These are phyloP conservation scores for Platyscapa corneri DNA, from an alignment of 1,140 invertebrate species.

Conservation along the genomic window DNA sequence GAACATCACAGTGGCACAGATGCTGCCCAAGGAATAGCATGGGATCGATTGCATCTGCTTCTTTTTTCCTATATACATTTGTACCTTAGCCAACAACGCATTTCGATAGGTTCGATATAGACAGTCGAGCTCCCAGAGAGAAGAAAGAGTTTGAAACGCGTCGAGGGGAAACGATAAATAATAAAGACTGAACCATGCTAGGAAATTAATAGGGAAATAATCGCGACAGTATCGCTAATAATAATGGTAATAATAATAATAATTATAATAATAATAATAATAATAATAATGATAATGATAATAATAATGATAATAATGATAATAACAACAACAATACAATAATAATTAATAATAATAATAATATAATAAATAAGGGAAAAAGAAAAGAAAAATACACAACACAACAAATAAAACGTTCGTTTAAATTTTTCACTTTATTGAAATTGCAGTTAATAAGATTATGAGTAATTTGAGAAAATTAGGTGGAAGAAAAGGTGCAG, in stretches of 20 bases:
- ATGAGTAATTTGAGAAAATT: conserved; percentile 46
- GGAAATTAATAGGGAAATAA: conserved; percentile 36
- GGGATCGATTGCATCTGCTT: conserved; percentile 38
- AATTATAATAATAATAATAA: too few species aligned
- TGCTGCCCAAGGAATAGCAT: neutral
- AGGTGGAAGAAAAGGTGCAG: conserved; percentile 8
- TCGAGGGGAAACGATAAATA: neutral
- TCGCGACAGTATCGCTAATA: too few species aligned
- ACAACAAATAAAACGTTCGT: conserved; percentile 39
- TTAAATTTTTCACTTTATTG: conserved; percentile 45
- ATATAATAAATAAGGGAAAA: conserved; percentile 3
- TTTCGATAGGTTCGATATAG: conserved; percentile 61
- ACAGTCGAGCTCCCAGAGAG: conserved; percentile 62
- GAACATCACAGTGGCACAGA: neutral
- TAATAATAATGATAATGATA: too few species aligned
- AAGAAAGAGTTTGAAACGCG: neutral
- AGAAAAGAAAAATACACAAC: conserved; percentile 48
- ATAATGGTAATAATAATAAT: too few species aligned
- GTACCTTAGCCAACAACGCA: conserved; percentile 73
- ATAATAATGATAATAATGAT: too few species aligned
- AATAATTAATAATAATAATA: too few species aligned
- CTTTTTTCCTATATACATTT: conserved; percentile 71
- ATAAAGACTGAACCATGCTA: conserved; percentile 4
- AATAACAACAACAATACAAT: too few species aligned
- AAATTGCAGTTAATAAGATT: conserved; percentile 44